Evolutionary conservation across 2,113 vertebrate species (phyloP).

Genomic region (Eretmochelys imbricata): DNA sequence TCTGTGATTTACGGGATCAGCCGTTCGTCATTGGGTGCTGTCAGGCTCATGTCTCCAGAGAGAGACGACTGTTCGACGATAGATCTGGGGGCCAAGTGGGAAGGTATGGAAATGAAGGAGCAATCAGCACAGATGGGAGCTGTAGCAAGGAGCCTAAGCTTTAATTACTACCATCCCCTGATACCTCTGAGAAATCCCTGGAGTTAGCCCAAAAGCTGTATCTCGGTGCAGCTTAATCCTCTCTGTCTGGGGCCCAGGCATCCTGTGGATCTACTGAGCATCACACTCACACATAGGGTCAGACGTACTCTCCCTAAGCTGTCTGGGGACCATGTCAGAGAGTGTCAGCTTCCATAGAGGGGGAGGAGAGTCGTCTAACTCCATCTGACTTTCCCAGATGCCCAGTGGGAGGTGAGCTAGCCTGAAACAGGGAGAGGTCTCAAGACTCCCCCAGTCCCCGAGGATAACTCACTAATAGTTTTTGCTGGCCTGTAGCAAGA

Average conservation of each 20-base stretch:
- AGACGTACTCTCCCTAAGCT: accelerated
- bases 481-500: background rate
- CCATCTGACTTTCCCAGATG: background rate
- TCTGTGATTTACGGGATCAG: conserved; percentile 43
- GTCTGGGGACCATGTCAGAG: background rate
- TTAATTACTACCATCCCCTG: background rate
- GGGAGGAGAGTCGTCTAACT: background rate
- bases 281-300: accelerated
- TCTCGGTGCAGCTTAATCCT: background rate
- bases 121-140: background rate
- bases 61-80: background rate
- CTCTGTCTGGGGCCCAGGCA: background rate
- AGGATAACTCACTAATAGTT: background rate
- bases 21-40: background rate
- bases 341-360: background rate
- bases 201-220: background rate
- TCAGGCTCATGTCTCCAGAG: background rate
- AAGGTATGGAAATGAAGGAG: background rate
- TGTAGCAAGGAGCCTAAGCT: background rate
- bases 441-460: too few species aligned
- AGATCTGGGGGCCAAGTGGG: background rate
- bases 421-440: too few species aligned
- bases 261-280: background rate
- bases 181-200: background rate
- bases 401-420: background rate